These are phyloP conservation scores for Garrulus glandarius DNA, from an alignment of 2,797 vertebrate species.

Conservation along the genomic window DNA sequence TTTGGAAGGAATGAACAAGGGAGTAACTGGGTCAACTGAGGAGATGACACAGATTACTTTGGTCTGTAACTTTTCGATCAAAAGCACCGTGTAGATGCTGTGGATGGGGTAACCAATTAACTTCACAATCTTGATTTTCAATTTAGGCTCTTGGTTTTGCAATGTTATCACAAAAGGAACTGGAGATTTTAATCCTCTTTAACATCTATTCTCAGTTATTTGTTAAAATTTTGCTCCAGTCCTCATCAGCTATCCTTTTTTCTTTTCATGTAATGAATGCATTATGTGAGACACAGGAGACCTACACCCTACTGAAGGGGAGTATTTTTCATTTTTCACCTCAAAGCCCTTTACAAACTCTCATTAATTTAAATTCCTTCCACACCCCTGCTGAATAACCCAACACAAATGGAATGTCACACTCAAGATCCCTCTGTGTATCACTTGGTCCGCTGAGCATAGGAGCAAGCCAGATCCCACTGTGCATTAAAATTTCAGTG, in stretches of 20 bases:
- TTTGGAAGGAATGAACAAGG: neutral
- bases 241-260: neutral
- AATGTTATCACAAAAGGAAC: neutral
- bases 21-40: neutral
- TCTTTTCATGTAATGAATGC: neutral
- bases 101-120: neutral
- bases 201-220: neutral
- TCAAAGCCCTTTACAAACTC: neutral
- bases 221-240: neutral
- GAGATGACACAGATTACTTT: neutral
- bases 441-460: neutral
- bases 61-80: neutral
- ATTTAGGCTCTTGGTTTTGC: neutral
- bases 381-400: neutral
- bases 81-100: neutral
- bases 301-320: neutral
- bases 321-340: constrained; percentile 44
- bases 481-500: neutral
- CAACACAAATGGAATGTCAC: constrained; percentile 5
- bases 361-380: constrained; percentile 46
- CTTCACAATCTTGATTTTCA: neutral
- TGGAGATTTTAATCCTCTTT: neutral
- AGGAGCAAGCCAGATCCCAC: constrained; percentile 23
- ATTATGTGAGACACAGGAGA: neutral
- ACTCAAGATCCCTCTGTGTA: neutral